Base-by-base conservation (phyloP, 2,888 invertebrate species). In the Pterostichus madidus region DNA sequence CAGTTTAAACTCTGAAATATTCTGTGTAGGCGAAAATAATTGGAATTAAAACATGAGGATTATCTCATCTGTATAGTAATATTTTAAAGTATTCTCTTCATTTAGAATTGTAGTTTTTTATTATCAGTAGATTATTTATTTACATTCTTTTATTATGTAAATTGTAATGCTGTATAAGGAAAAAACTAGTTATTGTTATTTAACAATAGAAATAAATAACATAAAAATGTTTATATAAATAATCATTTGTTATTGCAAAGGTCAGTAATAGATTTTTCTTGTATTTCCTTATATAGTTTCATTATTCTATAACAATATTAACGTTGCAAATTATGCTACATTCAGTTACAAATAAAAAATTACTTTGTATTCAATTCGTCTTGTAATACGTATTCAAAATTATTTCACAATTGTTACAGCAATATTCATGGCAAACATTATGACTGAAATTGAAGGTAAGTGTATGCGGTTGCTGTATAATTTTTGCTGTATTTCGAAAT, bases 11-110 rank as follows among this genome's bases (percentile, higher is more conserved):
- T 7, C 13, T n/a, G 44, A 44, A 52, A 13, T 11, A n/a, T 13
- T 52, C 6, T 17, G 68, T 39, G 68, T 71, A 10, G 68, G 68
- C 68, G 68, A 71, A 71, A 71, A 44, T 71, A 71, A 71, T 64
- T 71, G 68, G 68, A 39, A 10, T 2, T 49, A 49, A 56, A 56
- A 56, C 13, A 71, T 3, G 68, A 39, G 7, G 39, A 44, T 71
- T 44, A 44, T 71, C 44, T 71, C 44, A 11, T 71, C 24, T n/a
- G 32, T 35, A 8, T 53, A 15, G n/a, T n/a, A n/a, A 68, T 39
- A 61, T 61, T 59, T 59, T 11, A 46, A 64, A 64, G 35, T 64
- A 15, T n/a, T 61, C 8, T 39, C 39, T 11, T n/a, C n/a, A n/a
- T n/a, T 64, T 64, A 64, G n/a, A 64, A 39, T 35, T 39, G 15